Evolutionary conservation across 2,888 invertebrate genomes (phyloP), one percentile per base, ranked within the genome.

Genomic region (Heliconius hortense): DNA sequence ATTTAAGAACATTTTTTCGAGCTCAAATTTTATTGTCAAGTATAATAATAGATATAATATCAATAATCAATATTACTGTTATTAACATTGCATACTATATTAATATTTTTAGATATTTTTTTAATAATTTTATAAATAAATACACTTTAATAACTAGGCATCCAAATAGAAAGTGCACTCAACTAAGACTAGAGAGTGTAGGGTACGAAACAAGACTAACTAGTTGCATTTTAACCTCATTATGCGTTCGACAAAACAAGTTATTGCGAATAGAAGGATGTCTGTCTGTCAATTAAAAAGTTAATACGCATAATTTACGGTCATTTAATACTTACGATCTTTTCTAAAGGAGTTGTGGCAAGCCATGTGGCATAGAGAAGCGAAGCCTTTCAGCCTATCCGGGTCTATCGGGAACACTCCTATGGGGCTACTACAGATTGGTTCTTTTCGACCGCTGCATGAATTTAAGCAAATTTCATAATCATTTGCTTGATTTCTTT

Each of bases 331-430:
- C 92, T 92, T 80, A 93, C 93, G 83, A 73, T 87, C 86, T 80
- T 85, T 89, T 82, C 85, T 90, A 80, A 89, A 94, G 39, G 91
- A 90, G 81, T 94, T 94, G 78, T 91, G 89, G 81, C 94, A 94
- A 18, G 93, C 92, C 90, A 94, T 90, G 77, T 94, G 93, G 74
- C 94, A 94, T 64, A 92, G 84, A 0, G 93, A 92, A 13, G 92
- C 90, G 82, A 94, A 94, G 62, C 93, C 93, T 80, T 89, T 92
- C 72, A 94, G 82, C 8, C 83, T 85, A n/a, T 91, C 85, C 1
- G 91, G 85, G 77, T 92, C 86, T 77, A 93, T 83, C 10, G 87
- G 86, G 15, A 80, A 76, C 4, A 86, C 82, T 0, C 90, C 87
- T 43, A 87, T 78, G 4, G 93, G 93, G 2, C 86, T 85, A 39